Evolutionary conservation across 2,797 vertebrate genomes (phyloP), one percentile per base, ranked within the genome.

Genomic region (Phrynocephalus vlangalii): DNA sequence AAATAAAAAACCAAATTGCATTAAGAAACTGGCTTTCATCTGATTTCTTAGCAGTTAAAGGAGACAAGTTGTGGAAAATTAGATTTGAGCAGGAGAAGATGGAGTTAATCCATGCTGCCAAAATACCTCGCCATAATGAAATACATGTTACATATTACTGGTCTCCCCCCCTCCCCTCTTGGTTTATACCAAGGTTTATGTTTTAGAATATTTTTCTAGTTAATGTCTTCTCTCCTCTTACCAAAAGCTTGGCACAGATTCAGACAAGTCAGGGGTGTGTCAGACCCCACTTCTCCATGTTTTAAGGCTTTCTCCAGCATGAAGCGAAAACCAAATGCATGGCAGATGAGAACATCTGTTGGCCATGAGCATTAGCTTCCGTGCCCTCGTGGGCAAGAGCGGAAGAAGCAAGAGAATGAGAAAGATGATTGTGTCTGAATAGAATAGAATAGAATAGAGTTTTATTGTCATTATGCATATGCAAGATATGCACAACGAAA

Each of bases 161-260:
- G 15, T n/a, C 18, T 90, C 79, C n/a, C 22, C 22, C 83, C 85
- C 92, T 89, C 90, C 60, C 38, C 92, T 89, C 90, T 56, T 28
- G 1, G 24, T 79, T 82, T 93, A 83, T 81, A 89, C 90, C 93
- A 91, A 91, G 75, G 18, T 60, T 92, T 93, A 93, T 91, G 89
- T 48, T 38, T 33, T 78, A 88, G 92, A 71, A 3, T 82, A 30
- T 20, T 8, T 13, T 11, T 28, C 1, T 24, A 95, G 91, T 84
- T 79, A 89, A 1, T 73, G 50, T 91, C 8, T 22, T 92, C 88
- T 84, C 72, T 38, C 85, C 60, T 66, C 91, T 89, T 91, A 78
- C 44, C 89, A 91, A 92, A 90, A 93, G 82, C 89, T 91, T 79
- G 83, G 85, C 84, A n/a, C 90, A 85, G 86, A 90, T 94, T 90